These are phyloP conservation scores for Lasioglossum baleicum DNA, from an alignment of 1,140 invertebrate species.

Conservation along the genomic window DNA sequence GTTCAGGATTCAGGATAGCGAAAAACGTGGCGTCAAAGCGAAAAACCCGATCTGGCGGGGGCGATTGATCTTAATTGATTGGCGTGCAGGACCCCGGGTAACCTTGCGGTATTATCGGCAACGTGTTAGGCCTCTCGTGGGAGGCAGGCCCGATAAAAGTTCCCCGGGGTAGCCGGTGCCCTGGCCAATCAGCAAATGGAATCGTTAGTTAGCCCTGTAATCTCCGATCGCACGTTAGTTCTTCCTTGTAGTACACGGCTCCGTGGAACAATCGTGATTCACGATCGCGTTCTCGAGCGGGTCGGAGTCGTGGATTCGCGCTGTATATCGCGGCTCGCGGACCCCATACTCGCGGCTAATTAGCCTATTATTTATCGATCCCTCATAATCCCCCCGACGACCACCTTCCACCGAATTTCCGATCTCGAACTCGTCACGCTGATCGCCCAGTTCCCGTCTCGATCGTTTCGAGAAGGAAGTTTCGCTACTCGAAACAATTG, in stretches of 20 bases:
- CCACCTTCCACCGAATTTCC: not conserved
- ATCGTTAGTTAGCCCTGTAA: constrained; percentile 56
- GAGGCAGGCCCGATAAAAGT: constrained; percentile 46
- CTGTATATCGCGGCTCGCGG: constrained; percentile 30
- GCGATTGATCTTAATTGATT: constrained; percentile 56
- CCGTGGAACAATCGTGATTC: constrained; percentile 50
- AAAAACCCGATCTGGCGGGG: constrained; percentile 1
- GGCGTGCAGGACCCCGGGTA: constrained; percentile 20
- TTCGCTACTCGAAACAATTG: too few relatives aligned
- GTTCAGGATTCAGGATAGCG: too few relatives aligned
- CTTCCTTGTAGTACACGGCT: constrained; percentile 51
- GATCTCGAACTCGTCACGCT: too few relatives aligned
- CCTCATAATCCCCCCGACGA: constrained; percentile 13
- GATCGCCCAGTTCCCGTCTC: too few relatives aligned
- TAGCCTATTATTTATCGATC: constrained; percentile 48
- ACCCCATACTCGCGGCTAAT: constrained; percentile 17
- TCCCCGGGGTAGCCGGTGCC: constrained; percentile 23
- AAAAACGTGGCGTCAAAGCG: constrained; percentile 3
- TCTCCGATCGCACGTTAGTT: constrained; percentile 54
- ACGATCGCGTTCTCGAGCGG: constrained; percentile 28
- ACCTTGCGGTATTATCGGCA: constrained; percentile 42
- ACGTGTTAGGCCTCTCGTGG: constrained; percentile 41
- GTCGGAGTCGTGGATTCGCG: constrained; percentile 8
- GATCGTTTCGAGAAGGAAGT: too few relatives aligned
- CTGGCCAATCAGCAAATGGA: constrained; percentile 54